These are phyloP conservation scores for Darevskia mixta DNA, from an alignment of 2,797 vertebrate species.

Conservation along the genomic window DNA sequence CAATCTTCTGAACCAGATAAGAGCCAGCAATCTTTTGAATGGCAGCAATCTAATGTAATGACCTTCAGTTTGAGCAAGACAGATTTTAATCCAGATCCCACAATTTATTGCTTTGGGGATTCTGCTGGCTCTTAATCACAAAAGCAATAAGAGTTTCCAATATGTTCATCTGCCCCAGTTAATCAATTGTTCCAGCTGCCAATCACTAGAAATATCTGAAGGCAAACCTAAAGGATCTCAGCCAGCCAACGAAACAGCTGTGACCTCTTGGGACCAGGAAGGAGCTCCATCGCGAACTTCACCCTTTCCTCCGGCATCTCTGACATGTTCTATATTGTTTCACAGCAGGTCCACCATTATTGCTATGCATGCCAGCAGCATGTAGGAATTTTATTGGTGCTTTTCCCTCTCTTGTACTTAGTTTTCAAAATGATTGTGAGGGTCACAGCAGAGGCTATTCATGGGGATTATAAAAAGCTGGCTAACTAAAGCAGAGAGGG, in stretches of 20 bases:
- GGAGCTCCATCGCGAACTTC: constrained; percentile 55
- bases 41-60: constrained; percentile 26
- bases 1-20: constrained; percentile 23
- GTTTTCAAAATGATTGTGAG: not conserved
- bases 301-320: constrained; percentile 18
- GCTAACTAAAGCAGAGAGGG: not conserved
- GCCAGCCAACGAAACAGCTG: constrained; percentile 53
- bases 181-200: constrained; percentile 72
- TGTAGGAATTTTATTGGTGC: not conserved
- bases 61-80: constrained; percentile 32
- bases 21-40: constrained; percentile 30
- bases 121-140: constrained; percentile 68
- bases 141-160: constrained; percentile 71
- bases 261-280: constrained; percentile 62
- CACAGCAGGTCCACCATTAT: constrained; percentile 14
- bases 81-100: constrained; percentile 49
- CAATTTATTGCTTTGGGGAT: constrained; percentile 63
- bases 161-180: constrained; percentile 58
- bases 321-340: constrained; percentile 38
- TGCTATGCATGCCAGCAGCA: constrained; percentile 8
- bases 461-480: not conserved
- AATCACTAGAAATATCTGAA: constrained; percentile 58
- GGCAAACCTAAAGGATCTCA: constrained; percentile 58
- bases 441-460: not conserved
- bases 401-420: not conserved